phyloP scores from a whole-genome alignment of 2,888 invertebrate genomes.

The Rhagophthalmus giganteus region DNA sequence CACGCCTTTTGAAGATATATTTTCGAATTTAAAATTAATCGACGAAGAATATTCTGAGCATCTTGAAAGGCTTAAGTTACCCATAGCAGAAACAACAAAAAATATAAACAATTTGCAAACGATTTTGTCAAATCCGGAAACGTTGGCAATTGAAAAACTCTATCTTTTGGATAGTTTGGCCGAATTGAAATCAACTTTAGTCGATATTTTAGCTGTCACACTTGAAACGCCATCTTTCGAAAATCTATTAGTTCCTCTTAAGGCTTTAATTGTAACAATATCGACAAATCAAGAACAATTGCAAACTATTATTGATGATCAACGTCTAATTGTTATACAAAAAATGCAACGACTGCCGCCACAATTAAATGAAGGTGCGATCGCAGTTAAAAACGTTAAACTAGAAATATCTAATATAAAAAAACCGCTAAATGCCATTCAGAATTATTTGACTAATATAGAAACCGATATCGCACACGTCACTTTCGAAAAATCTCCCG shows the following conservation, averaged over 20 bases:
- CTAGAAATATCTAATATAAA: background rate
- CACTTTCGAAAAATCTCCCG: background rate
- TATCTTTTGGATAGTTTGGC: no score
- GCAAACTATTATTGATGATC: background rate
- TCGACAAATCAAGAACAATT: slow-evolving; percentile 3
- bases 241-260: no score
- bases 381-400: no score
- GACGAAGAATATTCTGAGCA: background rate
- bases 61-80: background rate
- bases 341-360: background rate
- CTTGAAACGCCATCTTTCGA: no score
- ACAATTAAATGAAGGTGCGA: background rate
- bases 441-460: background rate
- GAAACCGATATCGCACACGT: no score
- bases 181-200: no score
- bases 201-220: no score
- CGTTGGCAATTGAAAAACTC: no score
- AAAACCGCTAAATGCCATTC: background rate
- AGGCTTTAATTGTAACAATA: slow-evolving; percentile 1
- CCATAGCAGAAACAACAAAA: background rate
- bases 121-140: background rate
- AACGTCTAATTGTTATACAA: background rate
- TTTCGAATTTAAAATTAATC: background rate
- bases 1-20: background rate
- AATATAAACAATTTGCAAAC: background rate